These are phyloP conservation scores for Caenorhabditis briggsae DNA, from an alignment of 1,140 invertebrate genomes.

Conservation along the genomic window DNA sequence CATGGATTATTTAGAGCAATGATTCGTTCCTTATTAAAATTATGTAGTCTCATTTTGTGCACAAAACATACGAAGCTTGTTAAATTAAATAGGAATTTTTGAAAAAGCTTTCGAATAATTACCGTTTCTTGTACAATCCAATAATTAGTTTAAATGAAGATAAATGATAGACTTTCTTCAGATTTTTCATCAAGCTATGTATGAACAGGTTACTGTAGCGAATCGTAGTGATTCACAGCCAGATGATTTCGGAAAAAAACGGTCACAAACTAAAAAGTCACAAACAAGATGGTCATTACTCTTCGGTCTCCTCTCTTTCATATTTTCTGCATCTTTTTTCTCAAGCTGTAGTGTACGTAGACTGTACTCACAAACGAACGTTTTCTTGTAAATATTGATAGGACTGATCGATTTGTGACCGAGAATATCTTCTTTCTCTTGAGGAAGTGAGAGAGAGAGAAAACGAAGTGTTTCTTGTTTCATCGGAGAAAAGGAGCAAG, in stretches of 20 bases:
- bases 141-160: too few species aligned
- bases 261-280: background rate
- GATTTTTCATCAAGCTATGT: too few species aligned
- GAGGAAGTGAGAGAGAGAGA: background rate
- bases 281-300: background rate
- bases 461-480: slow-evolving; percentile 25
- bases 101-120: too few species aligned
- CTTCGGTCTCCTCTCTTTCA: background rate
- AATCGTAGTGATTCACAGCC: too few species aligned
- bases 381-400: slow-evolving; percentile 2
- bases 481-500: background rate
- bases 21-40: too few species aligned
- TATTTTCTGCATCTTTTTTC: background rate
- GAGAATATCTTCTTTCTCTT: background rate
- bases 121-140: too few species aligned
- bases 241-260: background rate
- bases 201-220: too few species aligned
- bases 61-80: too few species aligned
- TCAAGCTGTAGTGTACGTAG: background rate
- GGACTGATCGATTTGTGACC: background rate
- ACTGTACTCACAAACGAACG: background rate
- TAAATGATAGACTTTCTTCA: too few species aligned
- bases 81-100: too few species aligned
- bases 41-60: too few species aligned
- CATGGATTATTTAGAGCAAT: too few species aligned